Base-by-base conservation (phyloP, 1,140 invertebrate species). In the Bombus confusus region DNA sequence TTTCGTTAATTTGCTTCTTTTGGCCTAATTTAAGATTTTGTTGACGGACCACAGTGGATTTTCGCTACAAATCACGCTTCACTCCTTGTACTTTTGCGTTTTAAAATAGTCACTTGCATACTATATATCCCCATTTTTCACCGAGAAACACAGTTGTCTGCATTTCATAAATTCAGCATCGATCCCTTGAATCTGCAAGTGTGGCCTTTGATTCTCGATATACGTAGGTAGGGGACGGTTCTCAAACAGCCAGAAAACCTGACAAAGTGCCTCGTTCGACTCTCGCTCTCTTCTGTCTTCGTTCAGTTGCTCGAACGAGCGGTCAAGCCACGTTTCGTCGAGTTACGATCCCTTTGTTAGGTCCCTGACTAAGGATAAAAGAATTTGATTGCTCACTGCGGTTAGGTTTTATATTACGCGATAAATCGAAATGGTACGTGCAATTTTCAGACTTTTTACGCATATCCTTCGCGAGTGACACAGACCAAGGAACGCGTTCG, bases 371-470 rank as follows among this genome's bases (percentile, higher is more conserved):
- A 81, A 88, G 62, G 78, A 66, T 81, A 80, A 57, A 78, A 80
- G 83, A 77, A 86, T 81, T 88, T 82, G 79, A 81, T 73, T 57
- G 78, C 64, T 25, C 64, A 31, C 66, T 47, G 74, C 80, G 83
- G 75, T 80, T 74, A 68, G 76, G 80, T 87, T 82, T 64, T 82
- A 76, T 75, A 82, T 72, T 71, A 72, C 68, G 87, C 83, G 77
- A 91, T 85, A 87, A 86, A 91, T 87, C 89, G 80, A 80, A 88
- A 79, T 83, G 77, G 77, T 71, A 80, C 77, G 66, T 78, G 68
- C 52, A 47, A 77, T 28, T 73, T 69, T 82, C 22, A 18, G 6
- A 62, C 28, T 43, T 59, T 31, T 3, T 34, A 10, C 15, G 1
- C n/a, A 0, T 18, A 15, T 31, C 13, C 5, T 52, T 18, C 62